Percentiles rank a stretch among this genome's conserved stretches.
Conservation (phyloP, 2,888 invertebrate species). For the Diabrotica balteata region DNA sequence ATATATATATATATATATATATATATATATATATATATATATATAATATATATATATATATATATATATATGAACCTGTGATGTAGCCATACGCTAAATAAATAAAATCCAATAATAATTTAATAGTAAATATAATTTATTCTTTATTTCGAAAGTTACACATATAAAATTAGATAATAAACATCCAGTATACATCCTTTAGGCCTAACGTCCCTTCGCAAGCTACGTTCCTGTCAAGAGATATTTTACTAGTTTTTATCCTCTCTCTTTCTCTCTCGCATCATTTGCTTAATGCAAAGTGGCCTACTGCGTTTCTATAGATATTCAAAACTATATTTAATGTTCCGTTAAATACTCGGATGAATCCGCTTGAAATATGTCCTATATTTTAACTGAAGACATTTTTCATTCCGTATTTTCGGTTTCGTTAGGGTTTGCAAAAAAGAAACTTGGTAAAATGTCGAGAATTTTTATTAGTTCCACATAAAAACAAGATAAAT, state of each 20-base stretch:
- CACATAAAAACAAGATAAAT: too few relatives aligned
- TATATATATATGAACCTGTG: too few relatives aligned
- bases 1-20: too few relatives aligned
- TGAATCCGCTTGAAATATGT: constrained; percentile 39
- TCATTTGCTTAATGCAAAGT: constrained; percentile 59
- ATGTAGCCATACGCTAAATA: too few relatives aligned
- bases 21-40: too few relatives aligned
- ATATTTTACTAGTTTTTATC: constrained; percentile 51
- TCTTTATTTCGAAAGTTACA: too few relatives aligned
- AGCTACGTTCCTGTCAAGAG: not conserved
- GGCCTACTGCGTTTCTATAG: constrained; percentile 54
- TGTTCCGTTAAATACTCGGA: constrained; percentile 57
- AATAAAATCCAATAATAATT: too few relatives aligned
- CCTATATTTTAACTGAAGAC: constrained; percentile 22
- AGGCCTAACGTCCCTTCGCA: too few relatives aligned
- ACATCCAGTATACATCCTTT: too few relatives aligned
- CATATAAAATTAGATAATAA: too few relatives aligned
- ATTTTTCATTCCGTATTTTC: constrained; percentile 22
- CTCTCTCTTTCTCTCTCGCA: constrained; percentile 51
- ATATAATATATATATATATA: too few relatives aligned
- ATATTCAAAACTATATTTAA: constrained; percentile 59
- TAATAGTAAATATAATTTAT: too few relatives aligned
- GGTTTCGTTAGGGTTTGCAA: constrained; percentile 3
- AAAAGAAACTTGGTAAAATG: not conserved
- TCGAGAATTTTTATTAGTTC: not conserved